Base-by-base conservation (phyloP, 2,888 invertebrate genomes). In the Bombylius discolor region DNA sequence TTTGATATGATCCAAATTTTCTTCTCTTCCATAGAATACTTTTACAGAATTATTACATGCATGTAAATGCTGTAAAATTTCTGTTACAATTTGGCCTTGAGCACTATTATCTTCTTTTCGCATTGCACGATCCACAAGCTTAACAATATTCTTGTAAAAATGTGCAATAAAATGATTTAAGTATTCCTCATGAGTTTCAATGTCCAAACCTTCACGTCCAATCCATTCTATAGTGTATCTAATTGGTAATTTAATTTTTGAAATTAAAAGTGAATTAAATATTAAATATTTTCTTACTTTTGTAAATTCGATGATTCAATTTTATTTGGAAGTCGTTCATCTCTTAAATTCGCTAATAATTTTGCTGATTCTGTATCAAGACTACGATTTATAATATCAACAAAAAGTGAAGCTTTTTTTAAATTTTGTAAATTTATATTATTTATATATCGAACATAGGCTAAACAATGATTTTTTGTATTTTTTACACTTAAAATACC, bases 181-280 rank as follows among this genome's bases (percentile, higher is more conserved):
- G 68, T 97, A 98, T 68, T 96, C 95, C 56, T 87, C 83, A 67
- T 97, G 96, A 0, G 94, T 92, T 68, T 95, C 94, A 4, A 83
- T 81, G 66, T 95, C 94, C 39, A 98, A 76, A 39, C 97, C 97
- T 69, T 95, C 94, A 51, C 96, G 81, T 0, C 96, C 96, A 49
- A 93, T 91, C 98, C 98, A 98, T 69, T 97, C 96, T 0, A 98
- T 92, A 0, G 90, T 92, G 67, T 93, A 93, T 64, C 92, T 91
- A 65, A 64, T 58, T 23, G 23, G 23, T 23, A 23, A 42, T 62
- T 60, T 56, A 23, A 9, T 33, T 23, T 23, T 23, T 23, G 23
- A 23, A 31, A 14, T 51, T 39, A 23, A 14, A 39, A 31, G 31
- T 31, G 5, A n/a, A n/a, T n/a, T n/a, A n/a, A n/a, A n/a, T n/a